Evolutionary conservation across 2,113 vertebrate genomes (phyloP).

Genomic region (Onychostoma macrolepis): DNA sequence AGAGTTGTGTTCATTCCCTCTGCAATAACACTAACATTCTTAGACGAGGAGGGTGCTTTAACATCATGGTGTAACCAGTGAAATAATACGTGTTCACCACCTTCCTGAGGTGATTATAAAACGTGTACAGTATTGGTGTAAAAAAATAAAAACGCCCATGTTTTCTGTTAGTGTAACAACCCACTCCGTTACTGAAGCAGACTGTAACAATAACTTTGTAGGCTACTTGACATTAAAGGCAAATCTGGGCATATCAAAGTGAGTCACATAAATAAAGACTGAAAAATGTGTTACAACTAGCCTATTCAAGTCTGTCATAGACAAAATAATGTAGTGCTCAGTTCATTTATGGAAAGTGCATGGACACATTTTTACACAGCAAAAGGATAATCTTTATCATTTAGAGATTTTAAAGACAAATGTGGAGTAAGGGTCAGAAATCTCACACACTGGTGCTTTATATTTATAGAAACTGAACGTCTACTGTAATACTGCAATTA

Average conservation of each 20-base stretch:
- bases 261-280: not conserved
- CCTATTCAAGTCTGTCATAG: not conserved
- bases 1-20: not conserved
- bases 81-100: not conserved
- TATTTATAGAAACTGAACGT: conserved; percentile 4
- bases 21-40: not conserved
- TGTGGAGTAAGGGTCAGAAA: not conserved
- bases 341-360: not conserved
- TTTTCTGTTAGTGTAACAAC: not conserved
- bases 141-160: not conserved
- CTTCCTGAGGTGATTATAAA: not conserved
- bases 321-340: not conserved
- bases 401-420: not conserved
- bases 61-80: not conserved
- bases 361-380: not conserved
- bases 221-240: not conserved
- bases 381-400: not conserved
- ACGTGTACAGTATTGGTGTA: not conserved
- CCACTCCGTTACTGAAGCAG: not conserved
- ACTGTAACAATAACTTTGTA: not conserved
- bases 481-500: not conserved
- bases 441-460: not conserved
- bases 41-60: not conserved
- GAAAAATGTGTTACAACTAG: not conserved
- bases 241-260: not conserved